Evolutionary conservation across 2,113 vertebrate genomes (phyloP).

Genomic region (Muntiacus muntjak): DNA sequence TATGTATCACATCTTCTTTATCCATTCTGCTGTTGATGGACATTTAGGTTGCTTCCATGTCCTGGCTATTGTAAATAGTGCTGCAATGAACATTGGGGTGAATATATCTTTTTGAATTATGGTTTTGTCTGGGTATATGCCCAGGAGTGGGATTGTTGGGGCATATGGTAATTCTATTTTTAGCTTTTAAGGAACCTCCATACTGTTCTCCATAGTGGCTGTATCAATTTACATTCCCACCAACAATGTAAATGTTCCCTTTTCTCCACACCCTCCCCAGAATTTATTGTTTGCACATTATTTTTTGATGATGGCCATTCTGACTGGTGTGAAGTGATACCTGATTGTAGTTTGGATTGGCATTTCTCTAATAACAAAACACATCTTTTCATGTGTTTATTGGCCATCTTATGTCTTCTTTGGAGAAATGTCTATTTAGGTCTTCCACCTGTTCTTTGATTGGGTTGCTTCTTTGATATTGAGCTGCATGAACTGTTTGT

Average conservation of each 20-base stretch:
- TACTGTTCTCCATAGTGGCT: neutral
- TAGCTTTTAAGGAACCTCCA: neutral
- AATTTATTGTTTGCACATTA: neutral
- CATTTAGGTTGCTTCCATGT: neutral
- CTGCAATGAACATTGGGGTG: neutral
- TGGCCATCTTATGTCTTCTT: neutral
- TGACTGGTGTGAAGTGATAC: neutral
- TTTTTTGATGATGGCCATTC: neutral
- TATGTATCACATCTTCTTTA: neutral
- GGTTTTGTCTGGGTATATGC: neutral
- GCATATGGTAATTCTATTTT: neutral
- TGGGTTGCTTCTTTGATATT: neutral
- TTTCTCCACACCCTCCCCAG: neutral
- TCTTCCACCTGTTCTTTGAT: neutral
- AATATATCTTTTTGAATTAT: neutral
- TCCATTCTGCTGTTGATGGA: neutral
- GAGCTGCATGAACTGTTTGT: neutral
- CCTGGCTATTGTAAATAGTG: neutral
- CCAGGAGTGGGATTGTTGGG: neutral
- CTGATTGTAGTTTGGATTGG: neutral
- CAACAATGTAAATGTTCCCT: neutral
- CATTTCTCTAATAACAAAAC: neutral
- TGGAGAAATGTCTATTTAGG: neutral
- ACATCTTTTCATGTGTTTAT: neutral
- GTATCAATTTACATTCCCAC: neutral